phyloP scores from a whole-genome alignment of 2,797 vertebrate species.

The Coranthus polyacanthus region DNA sequence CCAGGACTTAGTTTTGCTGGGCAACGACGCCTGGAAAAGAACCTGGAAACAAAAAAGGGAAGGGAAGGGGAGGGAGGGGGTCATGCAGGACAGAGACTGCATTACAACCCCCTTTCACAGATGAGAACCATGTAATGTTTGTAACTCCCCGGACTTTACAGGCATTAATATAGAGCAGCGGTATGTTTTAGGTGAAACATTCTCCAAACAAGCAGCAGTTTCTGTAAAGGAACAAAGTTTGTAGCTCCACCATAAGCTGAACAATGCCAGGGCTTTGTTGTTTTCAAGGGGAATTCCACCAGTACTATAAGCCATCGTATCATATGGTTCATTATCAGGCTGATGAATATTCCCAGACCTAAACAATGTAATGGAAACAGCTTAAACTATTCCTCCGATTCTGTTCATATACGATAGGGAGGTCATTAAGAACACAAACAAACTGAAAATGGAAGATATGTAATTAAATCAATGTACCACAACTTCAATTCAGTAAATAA shows the following conservation, averaged over 20 bases:
- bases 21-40: neutral
- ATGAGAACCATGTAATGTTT: constrained; percentile 32
- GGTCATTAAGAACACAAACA: too few relatives aligned
- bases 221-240: neutral
- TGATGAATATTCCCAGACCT: neutral
- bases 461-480: too few relatives aligned
- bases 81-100: constrained; percentile 4
- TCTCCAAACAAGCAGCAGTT: neutral
- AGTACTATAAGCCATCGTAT: neutral
- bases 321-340: constrained; percentile 11
- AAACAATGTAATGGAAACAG: neutral
- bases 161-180: neutral
- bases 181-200: neutral
- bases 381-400: too few relatives aligned
- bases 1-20: neutral
- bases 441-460: too few relatives aligned
- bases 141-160: neutral
- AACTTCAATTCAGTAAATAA: too few relatives aligned
- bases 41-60: constrained; percentile 2
- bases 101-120: neutral
- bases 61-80: neutral
- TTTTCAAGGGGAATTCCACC: constrained; percentile 18
- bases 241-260: constrained; percentile 4
- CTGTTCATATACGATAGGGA: too few relatives aligned
- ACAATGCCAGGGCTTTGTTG: constrained; percentile 17